Conservation (phyloP, 37 sponge, comb jelly and placozoan species). For the Crambe crambe region DNA sequence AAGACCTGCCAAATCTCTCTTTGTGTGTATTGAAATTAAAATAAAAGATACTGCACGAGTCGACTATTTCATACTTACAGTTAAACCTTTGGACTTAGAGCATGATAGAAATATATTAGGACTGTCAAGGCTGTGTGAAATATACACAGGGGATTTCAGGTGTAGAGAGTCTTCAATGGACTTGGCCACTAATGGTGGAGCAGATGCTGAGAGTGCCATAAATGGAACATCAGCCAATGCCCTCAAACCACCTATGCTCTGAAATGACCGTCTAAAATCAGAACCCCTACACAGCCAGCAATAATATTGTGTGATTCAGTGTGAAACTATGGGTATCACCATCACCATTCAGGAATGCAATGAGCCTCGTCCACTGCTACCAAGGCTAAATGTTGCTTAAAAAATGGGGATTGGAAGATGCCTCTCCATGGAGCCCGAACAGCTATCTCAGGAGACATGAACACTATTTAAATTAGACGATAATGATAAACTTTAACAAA, state of each 20-base stretch:
- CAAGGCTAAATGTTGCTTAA: neutral
- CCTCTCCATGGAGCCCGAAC: constrained; percentile 14
- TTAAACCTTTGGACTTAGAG: neutral
- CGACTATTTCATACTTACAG: too few relatives aligned
- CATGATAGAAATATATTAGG: neutral
- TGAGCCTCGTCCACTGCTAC: constrained; percentile 22
- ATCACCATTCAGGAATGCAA: constrained; percentile 28
- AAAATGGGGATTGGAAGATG: neutral
- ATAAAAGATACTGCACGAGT: too few relatives aligned
- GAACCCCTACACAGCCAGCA: too few relatives aligned
- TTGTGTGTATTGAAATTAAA: too few relatives aligned
- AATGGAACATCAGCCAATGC: neutral
- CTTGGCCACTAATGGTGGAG: neutral
- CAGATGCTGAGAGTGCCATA: neutral
- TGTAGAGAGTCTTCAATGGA: neutral
- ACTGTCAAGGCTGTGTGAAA: too few relatives aligned
- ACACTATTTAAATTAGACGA: neutral
- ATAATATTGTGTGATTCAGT: too few relatives aligned
- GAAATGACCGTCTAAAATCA: neutral
- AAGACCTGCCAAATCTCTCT: too few relatives aligned
- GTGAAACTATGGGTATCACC: too few relatives aligned
- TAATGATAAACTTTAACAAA: too few relatives aligned
- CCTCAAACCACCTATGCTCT: neutral
- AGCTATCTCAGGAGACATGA: constrained; percentile 8
- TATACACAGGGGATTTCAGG: neutral